phyloP scores from a whole-genome alignment of 1,140 invertebrate genomes.

The Heliconius melpomene region DNA sequence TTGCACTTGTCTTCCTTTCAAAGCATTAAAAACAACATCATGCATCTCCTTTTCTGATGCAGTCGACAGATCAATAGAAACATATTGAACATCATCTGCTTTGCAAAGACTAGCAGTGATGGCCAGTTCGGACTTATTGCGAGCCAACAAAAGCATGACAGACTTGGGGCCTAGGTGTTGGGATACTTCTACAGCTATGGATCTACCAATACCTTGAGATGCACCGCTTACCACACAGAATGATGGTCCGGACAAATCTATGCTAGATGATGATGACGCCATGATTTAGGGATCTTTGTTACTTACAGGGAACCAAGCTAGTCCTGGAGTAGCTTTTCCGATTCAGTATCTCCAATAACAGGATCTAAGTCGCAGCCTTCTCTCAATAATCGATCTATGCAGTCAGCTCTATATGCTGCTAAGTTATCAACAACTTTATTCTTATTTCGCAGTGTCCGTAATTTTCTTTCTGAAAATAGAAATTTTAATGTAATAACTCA shows the following conservation, averaged over 20 bases:
- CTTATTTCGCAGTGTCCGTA: constrained; percentile 64
- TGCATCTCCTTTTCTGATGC: constrained; percentile 77
- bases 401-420: constrained; percentile 69
- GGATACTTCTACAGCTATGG: constrained; percentile 87
- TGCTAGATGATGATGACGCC: constrained; percentile 64
- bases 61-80: constrained; percentile 83
- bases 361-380: constrained; percentile 74
- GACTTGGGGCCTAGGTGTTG: constrained; percentile 84
- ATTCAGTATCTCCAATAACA: constrained; percentile 72
- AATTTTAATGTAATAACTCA: neutral
- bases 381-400: constrained; percentile 70
- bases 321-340: constrained; percentile 69
- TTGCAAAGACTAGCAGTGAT: constrained; percentile 83
- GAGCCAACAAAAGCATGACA: constrained; percentile 88
- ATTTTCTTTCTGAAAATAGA: constrained; percentile 65
- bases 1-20: constrained; percentile 61
- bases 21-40: constrained; percentile 73
- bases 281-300: constrained; percentile 47
- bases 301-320: constrained; percentile 64
- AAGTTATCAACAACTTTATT: constrained; percentile 74
- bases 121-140: constrained; percentile 84
- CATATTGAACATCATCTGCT: constrained; percentile 79
- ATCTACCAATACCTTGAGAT: constrained; percentile 92
- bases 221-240: constrained; percentile 90
- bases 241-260: constrained; percentile 78